phyloP scores from a whole-genome alignment of 1,140 invertebrate genomes.

The Chymomyza costata region DNA sequence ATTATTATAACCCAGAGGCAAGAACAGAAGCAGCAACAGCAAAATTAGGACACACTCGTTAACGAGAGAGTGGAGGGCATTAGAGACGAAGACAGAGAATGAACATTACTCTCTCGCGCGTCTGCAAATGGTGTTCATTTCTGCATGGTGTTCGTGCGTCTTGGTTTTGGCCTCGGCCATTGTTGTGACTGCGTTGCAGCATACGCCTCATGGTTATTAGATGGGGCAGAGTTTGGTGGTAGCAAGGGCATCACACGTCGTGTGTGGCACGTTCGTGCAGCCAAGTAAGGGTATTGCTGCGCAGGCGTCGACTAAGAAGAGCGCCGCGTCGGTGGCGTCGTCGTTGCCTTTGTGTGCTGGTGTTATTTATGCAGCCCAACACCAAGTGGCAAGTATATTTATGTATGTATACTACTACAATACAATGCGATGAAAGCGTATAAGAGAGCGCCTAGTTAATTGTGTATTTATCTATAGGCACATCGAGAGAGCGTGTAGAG shows the following conservation, averaged over 20 bases:
- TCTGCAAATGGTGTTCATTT: slow-evolving; percentile 66
- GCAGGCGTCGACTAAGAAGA: slow-evolving; percentile 22
- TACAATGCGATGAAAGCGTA: too few species aligned
- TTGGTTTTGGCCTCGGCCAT: slow-evolving; percentile 1
- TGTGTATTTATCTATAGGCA: too few species aligned
- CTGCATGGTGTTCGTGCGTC: slow-evolving; percentile 36
- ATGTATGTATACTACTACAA: slow-evolving; percentile 47
- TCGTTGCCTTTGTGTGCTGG: slow-evolving; percentile 31
- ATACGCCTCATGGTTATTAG: slow-evolving; percentile 1
- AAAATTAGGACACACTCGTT: slow-evolving; percentile 43
- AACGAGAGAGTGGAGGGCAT: neutral
- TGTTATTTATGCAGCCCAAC: slow-evolving; percentile 40
- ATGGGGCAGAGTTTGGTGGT: too few species aligned
- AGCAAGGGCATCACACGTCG: too few species aligned
- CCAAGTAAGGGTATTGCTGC: slow-evolving; percentile 1
- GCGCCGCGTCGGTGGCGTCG: too few species aligned
- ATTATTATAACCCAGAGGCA: too few species aligned
- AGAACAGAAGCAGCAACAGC: slow-evolving; percentile 6
- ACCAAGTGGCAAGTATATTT: slow-evolving; percentile 39
- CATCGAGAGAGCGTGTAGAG: too few species aligned
- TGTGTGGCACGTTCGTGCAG: too few species aligned
- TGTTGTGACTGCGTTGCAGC: slow-evolving; percentile 16
- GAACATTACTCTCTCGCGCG: slow-evolving; percentile 1
- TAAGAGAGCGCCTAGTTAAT: too few species aligned
- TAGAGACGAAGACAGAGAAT: slow-evolving; percentile 1